phyloP scores from a whole-genome alignment of 2,113 vertebrate genomes.

The Daubentonia madagascariensis region DNA sequence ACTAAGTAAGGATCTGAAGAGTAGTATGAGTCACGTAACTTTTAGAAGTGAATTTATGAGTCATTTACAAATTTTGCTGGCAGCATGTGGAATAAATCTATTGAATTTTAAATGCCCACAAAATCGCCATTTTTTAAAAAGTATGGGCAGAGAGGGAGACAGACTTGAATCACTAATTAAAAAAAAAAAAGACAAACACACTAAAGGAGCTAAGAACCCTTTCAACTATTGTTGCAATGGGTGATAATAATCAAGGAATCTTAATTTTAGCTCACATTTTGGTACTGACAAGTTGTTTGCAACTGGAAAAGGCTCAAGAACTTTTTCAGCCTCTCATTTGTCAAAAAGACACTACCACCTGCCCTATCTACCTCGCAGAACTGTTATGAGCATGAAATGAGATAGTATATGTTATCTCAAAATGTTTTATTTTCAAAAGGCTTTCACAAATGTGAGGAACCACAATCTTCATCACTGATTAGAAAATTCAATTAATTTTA shows the following conservation, averaged over 20 bases:
- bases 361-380: conserved; percentile 40
- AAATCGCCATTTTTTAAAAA: conserved; percentile 9
- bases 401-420: conserved; percentile 26
- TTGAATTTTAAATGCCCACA: conserved; percentile 47
- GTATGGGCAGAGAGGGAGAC: background rate
- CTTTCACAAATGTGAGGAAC: conserved; percentile 45
- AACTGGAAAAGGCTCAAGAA: conserved; percentile 11
- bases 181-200: conserved; percentile 29
- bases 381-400: conserved; percentile 51
- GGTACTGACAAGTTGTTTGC: background rate
- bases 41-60: conserved; percentile 20
- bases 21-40: background rate
- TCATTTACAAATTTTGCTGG: conserved; percentile 29
- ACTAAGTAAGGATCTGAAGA: conserved; percentile 53
- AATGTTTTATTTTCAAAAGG: conserved; percentile 40
- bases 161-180: background rate
- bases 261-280: conserved; percentile 43
- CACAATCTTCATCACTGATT: conserved; percentile 34
- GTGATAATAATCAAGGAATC: conserved; percentile 23
- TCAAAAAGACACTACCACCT: conserved; percentile 52
- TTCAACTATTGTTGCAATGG: background rate
- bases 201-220: background rate
- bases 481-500: conserved; percentile 64
- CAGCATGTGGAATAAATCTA: conserved; percentile 37
- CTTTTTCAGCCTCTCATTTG: background rate